Evolutionary conservation across 2,113 vertebrate species (phyloP).

Genomic region (Engraulis encrasicolus): DNA sequence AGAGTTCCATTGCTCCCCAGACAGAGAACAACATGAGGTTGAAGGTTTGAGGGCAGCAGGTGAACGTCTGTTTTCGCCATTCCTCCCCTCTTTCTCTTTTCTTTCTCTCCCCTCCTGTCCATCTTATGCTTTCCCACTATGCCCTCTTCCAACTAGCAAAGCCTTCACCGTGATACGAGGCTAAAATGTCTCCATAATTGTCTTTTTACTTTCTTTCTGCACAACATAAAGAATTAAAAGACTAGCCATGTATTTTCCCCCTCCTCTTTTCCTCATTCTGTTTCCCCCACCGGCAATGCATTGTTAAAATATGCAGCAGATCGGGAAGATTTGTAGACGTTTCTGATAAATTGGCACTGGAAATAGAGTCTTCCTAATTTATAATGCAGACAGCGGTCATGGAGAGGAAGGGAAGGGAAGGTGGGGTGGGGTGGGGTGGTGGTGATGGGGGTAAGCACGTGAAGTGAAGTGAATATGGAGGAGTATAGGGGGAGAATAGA

Average conservation of each 20-base stretch:
- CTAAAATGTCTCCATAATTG: neutral
- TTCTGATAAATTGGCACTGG: constrained; percentile 45
- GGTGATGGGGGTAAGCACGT: too few species aligned
- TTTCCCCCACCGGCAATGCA: neutral
- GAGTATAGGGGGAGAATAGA: too few species aligned
- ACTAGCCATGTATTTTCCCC: neutral
- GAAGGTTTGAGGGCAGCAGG: neutral
- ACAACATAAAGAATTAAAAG: neutral
- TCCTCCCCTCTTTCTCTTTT: neutral
- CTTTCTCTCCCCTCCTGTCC: neutral
- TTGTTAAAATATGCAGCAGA: constrained; percentile 51
- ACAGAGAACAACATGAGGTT: neutral
- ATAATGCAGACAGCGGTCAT: constrained; percentile 28
- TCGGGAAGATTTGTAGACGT: constrained; percentile 33
- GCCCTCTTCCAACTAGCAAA: neutral
- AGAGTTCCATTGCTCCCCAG: neutral
- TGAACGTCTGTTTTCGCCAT: neutral
- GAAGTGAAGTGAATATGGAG: too few species aligned
- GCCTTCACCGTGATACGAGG: neutral
- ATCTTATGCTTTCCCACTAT: neutral
- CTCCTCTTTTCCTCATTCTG: neutral
- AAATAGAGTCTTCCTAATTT: constrained; percentile 52
- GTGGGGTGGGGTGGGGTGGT: neutral
- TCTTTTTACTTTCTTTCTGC: neutral
- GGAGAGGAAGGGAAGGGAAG: neutral